Evolutionary conservation across 2,888 invertebrate species (phyloP).

Genomic region (Furcula furcula): DNA sequence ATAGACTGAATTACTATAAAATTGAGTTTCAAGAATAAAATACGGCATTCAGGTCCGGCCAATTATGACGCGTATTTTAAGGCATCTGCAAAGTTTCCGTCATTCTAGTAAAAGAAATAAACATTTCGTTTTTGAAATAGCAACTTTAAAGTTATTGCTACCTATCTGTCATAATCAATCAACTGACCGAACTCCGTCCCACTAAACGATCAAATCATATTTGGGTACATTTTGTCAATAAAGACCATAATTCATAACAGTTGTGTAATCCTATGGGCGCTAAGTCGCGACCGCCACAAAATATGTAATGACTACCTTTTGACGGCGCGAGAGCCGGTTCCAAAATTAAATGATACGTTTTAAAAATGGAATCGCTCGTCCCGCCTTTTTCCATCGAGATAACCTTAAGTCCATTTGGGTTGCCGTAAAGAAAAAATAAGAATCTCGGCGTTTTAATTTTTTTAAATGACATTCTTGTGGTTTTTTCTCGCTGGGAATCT

Average conservation of each 20-base stretch:
- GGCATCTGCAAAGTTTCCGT: neutral
- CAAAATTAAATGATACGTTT: conserved; percentile 82
- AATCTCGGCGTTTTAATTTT: conserved; percentile 76
- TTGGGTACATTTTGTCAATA: conserved; percentile 24
- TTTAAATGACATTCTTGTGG: conserved; percentile 81
- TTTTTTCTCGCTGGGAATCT: conserved; percentile 75
- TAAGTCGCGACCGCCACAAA: conserved; percentile 71
- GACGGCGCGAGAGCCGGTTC: conserved; percentile 80
- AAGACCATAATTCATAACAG: conserved; percentile 56
- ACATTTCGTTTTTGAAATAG: neutral
- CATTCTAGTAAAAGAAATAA: neutral
- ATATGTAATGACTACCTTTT: conserved; percentile 80
- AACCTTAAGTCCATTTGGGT: conserved; percentile 78
- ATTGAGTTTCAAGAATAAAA: conserved; percentile 29
- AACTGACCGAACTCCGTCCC: conserved; percentile 4
- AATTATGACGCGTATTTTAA: neutral
- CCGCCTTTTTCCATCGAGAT: conserved; percentile 79
- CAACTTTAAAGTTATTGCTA: no score
- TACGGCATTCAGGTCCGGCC: neutral
- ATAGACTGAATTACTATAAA: conserved; percentile 33
- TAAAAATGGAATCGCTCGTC: conserved; percentile 81
- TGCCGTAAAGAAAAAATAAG: conserved; percentile 73
- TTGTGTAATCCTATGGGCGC: conserved; percentile 61
- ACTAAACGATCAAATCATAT: neutral
- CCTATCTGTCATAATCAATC: conserved; percentile 7